Percentiles rank a stretch among this genome's conserved stretches.
Conservation (phyloP, 2,797 vertebrate genomes). For the Sebastes itinus region DNA sequence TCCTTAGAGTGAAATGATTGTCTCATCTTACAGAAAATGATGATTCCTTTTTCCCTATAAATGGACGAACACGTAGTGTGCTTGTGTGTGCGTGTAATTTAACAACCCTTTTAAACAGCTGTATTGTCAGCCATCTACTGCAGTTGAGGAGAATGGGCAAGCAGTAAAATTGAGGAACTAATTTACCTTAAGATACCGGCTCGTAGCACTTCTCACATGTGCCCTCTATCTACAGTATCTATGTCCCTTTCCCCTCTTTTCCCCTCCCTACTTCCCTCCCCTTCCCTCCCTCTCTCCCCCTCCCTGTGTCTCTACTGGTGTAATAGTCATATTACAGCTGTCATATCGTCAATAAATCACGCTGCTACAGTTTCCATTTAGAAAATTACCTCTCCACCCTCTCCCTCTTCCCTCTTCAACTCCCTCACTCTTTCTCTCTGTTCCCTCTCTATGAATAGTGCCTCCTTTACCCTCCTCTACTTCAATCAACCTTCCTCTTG, state of each 20-base stretch:
- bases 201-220: constrained; percentile 34
- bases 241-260: constrained; percentile 26
- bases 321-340: constrained; percentile 80
- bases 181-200: constrained; percentile 54
- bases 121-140: constrained; percentile 46
- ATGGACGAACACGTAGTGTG: background rate
- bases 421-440: constrained; percentile 33
- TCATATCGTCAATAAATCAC: constrained; percentile 79
- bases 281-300: constrained; percentile 12
- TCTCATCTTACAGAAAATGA: background rate
- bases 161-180: constrained; percentile 45
- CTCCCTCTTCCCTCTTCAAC: constrained; percentile 53
- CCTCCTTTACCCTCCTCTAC: constrained; percentile 44
- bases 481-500: constrained; percentile 57
- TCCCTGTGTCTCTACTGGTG: constrained; percentile 64
- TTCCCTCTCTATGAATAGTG: constrained; percentile 55
- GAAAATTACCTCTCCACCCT: constrained; percentile 79
- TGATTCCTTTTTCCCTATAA: background rate
- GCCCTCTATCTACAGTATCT: constrained; percentile 40
- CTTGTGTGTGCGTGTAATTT: constrained; percentile 25
- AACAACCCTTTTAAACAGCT: constrained; percentile 58
- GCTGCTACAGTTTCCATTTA: constrained; percentile 75
- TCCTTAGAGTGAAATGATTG: background rate
- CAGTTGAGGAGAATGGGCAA: constrained; percentile 30
- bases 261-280: background rate